These are phyloP conservation scores for Galago senegalensis DNA, from an alignment of 2,797 vertebrate species.

Conservation along the genomic window DNA sequence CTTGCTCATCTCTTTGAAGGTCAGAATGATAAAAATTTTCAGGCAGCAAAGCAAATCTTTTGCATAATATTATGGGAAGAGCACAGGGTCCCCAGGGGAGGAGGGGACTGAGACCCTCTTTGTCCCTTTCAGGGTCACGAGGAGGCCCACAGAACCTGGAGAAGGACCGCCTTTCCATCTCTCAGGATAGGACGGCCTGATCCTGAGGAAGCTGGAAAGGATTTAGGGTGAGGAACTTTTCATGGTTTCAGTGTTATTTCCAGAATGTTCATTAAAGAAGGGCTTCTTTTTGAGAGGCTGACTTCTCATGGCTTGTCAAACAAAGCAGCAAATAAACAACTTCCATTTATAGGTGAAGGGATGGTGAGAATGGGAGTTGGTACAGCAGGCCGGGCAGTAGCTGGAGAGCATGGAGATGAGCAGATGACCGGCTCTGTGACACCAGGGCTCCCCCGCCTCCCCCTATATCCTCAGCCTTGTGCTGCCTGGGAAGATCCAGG, in stretches of 20 bases:
- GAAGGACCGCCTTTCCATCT: neutral
- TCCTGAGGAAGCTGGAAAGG: neutral
- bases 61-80: neutral
- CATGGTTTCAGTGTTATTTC: neutral
- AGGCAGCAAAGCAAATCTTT: neutral
- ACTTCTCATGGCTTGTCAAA: neutral
- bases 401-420: neutral
- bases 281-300: neutral
- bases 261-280: neutral
- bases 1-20: neutral
- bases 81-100: accelerated
- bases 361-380: neutral
- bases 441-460: neutral
- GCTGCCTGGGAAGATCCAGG: neutral
- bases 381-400: too few relatives aligned
- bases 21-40: neutral
- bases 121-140: neutral
- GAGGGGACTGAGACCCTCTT: neutral
- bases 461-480: neutral
- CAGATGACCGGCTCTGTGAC: neutral
- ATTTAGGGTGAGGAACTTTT: neutral
- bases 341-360: neutral
- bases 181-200: neutral
- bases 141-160: neutral
- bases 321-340: neutral